Conservation (phyloP, 2,888 invertebrate genomes). For the Microctonus aethiopoides region DNA sequence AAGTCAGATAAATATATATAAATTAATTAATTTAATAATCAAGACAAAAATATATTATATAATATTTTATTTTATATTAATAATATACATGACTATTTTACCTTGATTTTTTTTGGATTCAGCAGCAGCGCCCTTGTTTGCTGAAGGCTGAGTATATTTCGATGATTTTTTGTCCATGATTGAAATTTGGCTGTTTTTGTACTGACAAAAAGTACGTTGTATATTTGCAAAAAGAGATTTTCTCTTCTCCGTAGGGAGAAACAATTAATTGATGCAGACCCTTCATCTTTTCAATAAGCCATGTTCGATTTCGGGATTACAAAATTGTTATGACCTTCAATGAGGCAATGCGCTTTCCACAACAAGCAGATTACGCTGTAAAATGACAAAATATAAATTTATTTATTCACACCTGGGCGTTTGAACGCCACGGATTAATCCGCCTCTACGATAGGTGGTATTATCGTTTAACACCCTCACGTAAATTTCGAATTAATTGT, state of each 20-base stretch:
- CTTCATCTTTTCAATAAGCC: conserved; percentile 85
- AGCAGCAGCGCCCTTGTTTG: conserved; percentile 76
- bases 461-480: conserved; percentile 53
- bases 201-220: conserved; percentile 67
- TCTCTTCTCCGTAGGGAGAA: conserved; percentile 79
- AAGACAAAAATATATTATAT: too few relatives aligned
- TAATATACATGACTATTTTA: conserved; percentile 61
- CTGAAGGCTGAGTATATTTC: conserved; percentile 74
- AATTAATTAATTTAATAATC: too few relatives aligned
- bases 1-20: too few relatives aligned
- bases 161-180: conserved; percentile 81
- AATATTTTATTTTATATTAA: background rate
- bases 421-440: conserved; percentile 18
- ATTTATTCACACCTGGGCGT: background rate
- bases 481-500: conserved; percentile 70
- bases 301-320: conserved; percentile 72
- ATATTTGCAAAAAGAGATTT: conserved; percentile 69
- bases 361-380: conserved; percentile 1
- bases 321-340: conserved; percentile 53
- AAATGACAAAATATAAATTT: background rate
- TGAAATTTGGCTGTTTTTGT: conserved; percentile 44
- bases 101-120: conserved; percentile 82
- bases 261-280: conserved; percentile 75
- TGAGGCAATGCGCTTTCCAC: conserved; percentile 40
- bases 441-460: conserved; percentile 4